phyloP scores from a whole-genome alignment of 2,797 vertebrate species.

The Peromyscus attwateri region DNA sequence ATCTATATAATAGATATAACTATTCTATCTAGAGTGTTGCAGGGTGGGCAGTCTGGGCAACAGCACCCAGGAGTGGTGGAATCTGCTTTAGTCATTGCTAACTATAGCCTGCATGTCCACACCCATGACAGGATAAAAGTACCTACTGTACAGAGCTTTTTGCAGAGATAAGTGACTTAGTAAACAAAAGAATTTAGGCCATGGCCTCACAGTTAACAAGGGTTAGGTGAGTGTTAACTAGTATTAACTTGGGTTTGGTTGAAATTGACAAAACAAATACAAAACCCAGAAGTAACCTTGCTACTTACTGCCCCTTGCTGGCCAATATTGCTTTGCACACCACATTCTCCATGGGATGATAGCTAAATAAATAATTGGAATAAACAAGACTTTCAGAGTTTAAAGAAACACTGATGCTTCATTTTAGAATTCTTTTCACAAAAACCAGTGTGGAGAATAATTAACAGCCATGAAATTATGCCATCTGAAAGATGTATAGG shows the following conservation, averaged over 20 bases:
- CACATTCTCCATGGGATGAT: not conserved
- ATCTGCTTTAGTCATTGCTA: not conserved
- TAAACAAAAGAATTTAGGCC: not conserved
- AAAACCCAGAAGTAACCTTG: not conserved
- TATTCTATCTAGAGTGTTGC: not conserved
- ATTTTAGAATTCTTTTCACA: not conserved
- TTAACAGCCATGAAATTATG: not conserved
- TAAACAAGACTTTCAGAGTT: conserved; percentile 33
- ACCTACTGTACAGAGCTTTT: not conserved
- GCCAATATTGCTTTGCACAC: not conserved
- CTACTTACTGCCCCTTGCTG: not conserved
- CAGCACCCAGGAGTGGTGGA: not conserved
- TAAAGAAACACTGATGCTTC: conserved; percentile 2
- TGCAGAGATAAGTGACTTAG: not conserved
- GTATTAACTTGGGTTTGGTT: conserved; percentile 19
- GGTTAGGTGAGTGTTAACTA: not conserved
- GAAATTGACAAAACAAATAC: conserved; percentile 11
- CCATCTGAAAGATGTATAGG: not conserved
- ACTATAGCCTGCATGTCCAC: not conserved
- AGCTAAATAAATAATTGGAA: not conserved
- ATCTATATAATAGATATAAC: not conserved
- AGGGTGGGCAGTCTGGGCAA: not conserved
- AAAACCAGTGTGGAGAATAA: not conserved
- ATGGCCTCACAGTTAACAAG: not conserved
- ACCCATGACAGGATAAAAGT: not conserved